Base-by-base conservation (phyloP, 2,888 invertebrate genomes). In the Stratiomys singularior region DNA sequence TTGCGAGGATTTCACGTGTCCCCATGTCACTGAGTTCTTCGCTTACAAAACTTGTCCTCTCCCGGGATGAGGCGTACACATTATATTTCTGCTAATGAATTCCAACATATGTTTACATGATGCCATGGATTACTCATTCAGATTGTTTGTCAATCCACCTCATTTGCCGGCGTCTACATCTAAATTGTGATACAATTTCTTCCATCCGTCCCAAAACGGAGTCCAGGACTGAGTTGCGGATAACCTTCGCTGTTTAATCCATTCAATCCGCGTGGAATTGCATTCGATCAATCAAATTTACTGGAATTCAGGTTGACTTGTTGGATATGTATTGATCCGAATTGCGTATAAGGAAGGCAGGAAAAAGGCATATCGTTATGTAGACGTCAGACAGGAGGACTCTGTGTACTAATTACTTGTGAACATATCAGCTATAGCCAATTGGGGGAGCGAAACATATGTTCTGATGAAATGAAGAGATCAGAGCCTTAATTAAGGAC, bases 31-130 rank as follows among this genome's bases (percentile, higher is more conserved):
- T n/a, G n/a, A n/a, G n/a, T n/a, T n/a, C 37, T 37, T 37, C 37
- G 5, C 37, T 37, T 37, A 37, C 9, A 37, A 37, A 37, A 37
- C 9, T 37, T n/a, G n/a, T 37, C 37, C 58, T n/a, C 30, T 9
- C 37, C 9, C 9, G 37, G 37, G 37, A 37, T 37, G 37, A 37
- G 37, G 37, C 37, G 9, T 37, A 63, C 76, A 76, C 76, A 78
- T 76, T 69, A 76, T 71, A 23, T 56, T 44, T 69, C 63, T 66
- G 46, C 47, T 78, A 76, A 78, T 78, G 69, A 78, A 76, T 76
- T 47, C 76, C 44, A 67, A 78, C 78, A 72, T 78, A 60, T 78
- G 69, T 74, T 74, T 60, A 37, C 60, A 74, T 74, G 37, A 56
- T 44, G 23, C 58, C 60, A 37, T 74, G 44, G 74, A 74, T 74